Evolutionary conservation across 2,888 invertebrate genomes (phyloP), one percentile per base, ranked within the genome.

Genomic region (Kryphioiulus occultus): DNA sequence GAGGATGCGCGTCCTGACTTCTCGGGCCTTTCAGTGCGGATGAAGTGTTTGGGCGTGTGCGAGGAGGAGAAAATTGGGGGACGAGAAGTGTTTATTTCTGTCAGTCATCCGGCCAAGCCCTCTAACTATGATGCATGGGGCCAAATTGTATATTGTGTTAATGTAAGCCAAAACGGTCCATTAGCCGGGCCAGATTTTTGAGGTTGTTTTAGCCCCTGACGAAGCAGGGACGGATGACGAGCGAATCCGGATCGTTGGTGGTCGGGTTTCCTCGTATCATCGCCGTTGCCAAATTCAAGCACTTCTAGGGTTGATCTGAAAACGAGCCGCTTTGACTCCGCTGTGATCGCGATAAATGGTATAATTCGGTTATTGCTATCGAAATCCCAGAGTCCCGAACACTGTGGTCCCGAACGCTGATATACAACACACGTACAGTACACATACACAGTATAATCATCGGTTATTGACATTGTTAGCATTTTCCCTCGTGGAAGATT

Each of bases 41-140:
- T 12, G 9, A 12, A 68, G 68, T 68, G 68, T 68, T 68, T 5
- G 68, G 68, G 68, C 68, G 68, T 68, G 68, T 68, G 68, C 68
- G 26, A 26, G 68, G 68, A 26, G 68, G 68, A 68, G 68, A 68
- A 68, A 68, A 68, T 68, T 68, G 68, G 68, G 68, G 68, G 26
- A 68, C 26, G 26, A 68, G 68, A 68, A 26, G 68, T 68, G 68
- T 68, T 68, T 68, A 68, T 68, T 68, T 68, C 68, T 68, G 68
- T 68, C 68, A 68, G 68, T 68, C 68, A 68, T 68, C 26, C 68
- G 68, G 26, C 68, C 68, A 12, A 26, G n/a, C 68, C 68, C 68
- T 12, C 68, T 68, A 68, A 68, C 68, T 68, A 68, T 68, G 68
- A 68, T 68, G 68, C 68, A 68, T 68, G 68, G 68, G 68, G 68